These are phyloP conservation scores for Zaprionus ghesquierei DNA, from an alignment of 1,140 invertebrate species.

Conservation along the genomic window DNA sequence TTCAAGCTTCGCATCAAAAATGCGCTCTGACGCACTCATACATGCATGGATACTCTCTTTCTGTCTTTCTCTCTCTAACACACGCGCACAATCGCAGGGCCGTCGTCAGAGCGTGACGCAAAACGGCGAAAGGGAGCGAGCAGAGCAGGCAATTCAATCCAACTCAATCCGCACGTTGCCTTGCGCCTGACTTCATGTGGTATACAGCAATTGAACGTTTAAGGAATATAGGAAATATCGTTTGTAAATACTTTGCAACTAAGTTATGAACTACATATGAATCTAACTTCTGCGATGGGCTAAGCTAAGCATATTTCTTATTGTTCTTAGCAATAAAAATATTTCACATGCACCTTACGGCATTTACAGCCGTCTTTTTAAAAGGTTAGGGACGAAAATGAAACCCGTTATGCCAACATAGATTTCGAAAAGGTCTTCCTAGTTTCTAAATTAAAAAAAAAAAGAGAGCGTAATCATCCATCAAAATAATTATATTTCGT, in stretches of 20 bases:
- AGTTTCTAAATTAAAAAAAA: too few relatives aligned
- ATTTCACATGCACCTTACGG: background rate
- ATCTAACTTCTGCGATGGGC: too few relatives aligned
- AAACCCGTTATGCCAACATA: background rate
- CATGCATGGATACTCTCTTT: background rate
- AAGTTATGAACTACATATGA: background rate
- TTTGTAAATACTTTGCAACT: background rate
- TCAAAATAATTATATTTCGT: too few relatives aligned
- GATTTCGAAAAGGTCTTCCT: too few relatives aligned
- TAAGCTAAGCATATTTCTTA: too few relatives aligned
- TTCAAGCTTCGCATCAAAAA: background rate
- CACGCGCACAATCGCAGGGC: constrained; percentile 2
- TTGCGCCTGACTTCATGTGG: background rate
- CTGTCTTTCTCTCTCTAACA: background rate
- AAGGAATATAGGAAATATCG: background rate
- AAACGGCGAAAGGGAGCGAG: constrained; percentile 18
- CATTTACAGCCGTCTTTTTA: background rate
- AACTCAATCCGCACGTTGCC: constrained; percentile 13
- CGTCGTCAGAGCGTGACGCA: constrained; percentile 29
- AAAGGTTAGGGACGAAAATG: background rate
- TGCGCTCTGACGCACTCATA: background rate
- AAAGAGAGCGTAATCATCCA: too few relatives aligned
- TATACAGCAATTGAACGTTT: background rate
- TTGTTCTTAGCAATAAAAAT: too few relatives aligned
- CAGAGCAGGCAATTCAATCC: background rate